Base-by-base conservation (phyloP, 2,888 invertebrate species). In the Parnassius smintheus region DNA sequence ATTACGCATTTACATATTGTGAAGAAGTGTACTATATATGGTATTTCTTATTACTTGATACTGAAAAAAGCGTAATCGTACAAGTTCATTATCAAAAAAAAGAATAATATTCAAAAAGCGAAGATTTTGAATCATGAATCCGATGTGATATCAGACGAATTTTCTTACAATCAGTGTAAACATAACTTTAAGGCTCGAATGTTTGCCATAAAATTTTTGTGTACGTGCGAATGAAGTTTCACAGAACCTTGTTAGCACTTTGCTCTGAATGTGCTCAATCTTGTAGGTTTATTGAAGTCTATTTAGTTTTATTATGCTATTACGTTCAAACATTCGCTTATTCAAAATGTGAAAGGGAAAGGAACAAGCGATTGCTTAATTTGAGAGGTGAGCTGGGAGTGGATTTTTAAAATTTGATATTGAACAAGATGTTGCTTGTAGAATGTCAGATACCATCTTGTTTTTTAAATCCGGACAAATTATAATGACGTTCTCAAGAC, bases 271-370 rank as follows among this genome's bases (percentile, higher is more conserved):
- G 54, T 46, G 50, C 46, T 35, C 59, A 53, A 25, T 53, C 25
- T 53, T 35, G 4, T 13, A 25, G 50, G 22, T 41, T 56, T 61
- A 61, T 44, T 22, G 53, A 56, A 57, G 45, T 61, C 51, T 61
- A 46, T 56, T 61, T 56, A 8, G 56, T 18, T 45, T 61, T 61
- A 58, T 58, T 48, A 59, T 48, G 18, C 42, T 49, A 49, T 56
- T 55, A 61, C 61, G 56, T 61, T 56, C 51, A 18, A 46, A 46
- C 52, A 12, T 35, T 53, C 41, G 53, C 53, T 49, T 44, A 11
- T 54, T 53, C 48, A 41, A 42, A 49, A 61, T 51, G 52, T 56
- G 25, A 61, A 61, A 61, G 61, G 51, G 56, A 61, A 61, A 56
- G 56, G 56, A 56, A 51, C 13, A 44, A 59, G 13, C 18, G 8